phyloP scores from a whole-genome alignment of 1,140 invertebrate species.

The Procambarus virginalis region DNA sequence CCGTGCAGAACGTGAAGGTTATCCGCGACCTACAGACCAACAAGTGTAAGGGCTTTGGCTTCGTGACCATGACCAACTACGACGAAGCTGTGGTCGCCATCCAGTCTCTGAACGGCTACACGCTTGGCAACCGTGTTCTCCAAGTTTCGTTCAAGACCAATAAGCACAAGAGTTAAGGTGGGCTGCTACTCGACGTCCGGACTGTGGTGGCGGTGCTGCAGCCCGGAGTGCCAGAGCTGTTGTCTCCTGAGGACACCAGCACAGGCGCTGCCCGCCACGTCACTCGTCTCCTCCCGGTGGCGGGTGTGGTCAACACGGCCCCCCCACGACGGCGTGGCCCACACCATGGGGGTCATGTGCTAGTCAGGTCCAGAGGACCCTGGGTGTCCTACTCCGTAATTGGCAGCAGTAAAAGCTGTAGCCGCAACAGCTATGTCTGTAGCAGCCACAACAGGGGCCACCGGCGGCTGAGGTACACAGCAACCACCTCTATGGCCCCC shows the following conservation, averaged over 20 bases:
- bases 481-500: slow-evolving; percentile 10
- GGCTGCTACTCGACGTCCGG: slow-evolving; percentile 16
- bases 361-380: slow-evolving; percentile 56
- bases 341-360: slow-evolving; percentile 48
- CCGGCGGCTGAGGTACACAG: background rate
- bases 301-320: slow-evolving; percentile 30
- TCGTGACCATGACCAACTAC: slow-evolving; percentile 99
- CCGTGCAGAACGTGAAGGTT: slow-evolving; percentile 97
- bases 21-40: slow-evolving; percentile 98
- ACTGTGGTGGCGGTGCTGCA: slow-evolving; percentile 25
- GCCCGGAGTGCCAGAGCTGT: slow-evolving; percentile 31
- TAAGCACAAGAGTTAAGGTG: slow-evolving; percentile 74
- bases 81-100: slow-evolving; percentile 98
- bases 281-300: slow-evolving; percentile 31
- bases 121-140: slow-evolving; percentile 95
- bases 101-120: slow-evolving; percentile 97
- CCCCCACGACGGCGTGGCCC: slow-evolving; percentile 34
- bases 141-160: slow-evolving; percentile 98
- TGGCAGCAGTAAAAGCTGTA: slow-evolving; percentile 36
- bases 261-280: slow-evolving; percentile 14
- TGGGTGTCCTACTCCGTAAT: slow-evolving; percentile 39
- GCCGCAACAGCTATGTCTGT: background rate
- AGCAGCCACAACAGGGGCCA: slow-evolving; percentile 12
- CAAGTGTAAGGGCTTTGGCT: slow-evolving; percentile 99
- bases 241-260: background rate